These are phyloP conservation scores for Damaliscus lunatus DNA, from an alignment of 2,113 vertebrate species.

Conservation along the genomic window DNA sequence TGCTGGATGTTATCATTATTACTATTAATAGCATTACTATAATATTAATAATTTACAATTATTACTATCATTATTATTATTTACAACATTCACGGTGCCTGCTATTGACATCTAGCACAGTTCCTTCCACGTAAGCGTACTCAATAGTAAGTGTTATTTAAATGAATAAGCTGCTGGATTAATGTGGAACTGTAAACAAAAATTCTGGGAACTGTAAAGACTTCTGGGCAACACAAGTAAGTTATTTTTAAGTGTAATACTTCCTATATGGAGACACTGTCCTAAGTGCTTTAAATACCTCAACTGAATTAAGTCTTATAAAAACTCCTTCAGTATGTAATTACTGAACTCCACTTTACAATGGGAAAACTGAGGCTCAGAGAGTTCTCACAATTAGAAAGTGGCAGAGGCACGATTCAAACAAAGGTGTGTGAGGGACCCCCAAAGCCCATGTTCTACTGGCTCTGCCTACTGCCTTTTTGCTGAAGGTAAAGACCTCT, in stretches of 20 bases:
- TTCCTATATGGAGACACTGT: background rate
- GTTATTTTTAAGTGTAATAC: background rate
- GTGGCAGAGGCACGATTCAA: background rate
- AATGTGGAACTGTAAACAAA: background rate
- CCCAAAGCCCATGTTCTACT: background rate
- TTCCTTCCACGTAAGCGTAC: background rate
- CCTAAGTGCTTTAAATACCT: slow-evolving; percentile 2
- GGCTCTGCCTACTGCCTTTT: background rate
- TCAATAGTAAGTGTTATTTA: background rate
- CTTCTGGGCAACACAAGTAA: background rate
- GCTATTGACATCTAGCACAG: background rate
- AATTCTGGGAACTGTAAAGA: background rate
- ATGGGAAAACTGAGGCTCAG: slow-evolving; percentile 2
- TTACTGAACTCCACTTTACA: slow-evolving; percentile 30
- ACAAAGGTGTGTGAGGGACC: background rate
- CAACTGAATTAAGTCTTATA: background rate
- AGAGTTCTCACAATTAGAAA: background rate
- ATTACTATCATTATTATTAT: background rate
- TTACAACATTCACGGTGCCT: background rate
- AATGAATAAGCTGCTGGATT: background rate
- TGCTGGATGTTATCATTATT: background rate
- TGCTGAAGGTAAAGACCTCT: background rate
- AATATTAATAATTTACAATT: background rate
- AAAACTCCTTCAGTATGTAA: background rate
- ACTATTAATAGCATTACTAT: background rate